phyloP scores from a whole-genome alignment of 2,797 vertebrate genomes.

The Gouania willdenowi region DNA sequence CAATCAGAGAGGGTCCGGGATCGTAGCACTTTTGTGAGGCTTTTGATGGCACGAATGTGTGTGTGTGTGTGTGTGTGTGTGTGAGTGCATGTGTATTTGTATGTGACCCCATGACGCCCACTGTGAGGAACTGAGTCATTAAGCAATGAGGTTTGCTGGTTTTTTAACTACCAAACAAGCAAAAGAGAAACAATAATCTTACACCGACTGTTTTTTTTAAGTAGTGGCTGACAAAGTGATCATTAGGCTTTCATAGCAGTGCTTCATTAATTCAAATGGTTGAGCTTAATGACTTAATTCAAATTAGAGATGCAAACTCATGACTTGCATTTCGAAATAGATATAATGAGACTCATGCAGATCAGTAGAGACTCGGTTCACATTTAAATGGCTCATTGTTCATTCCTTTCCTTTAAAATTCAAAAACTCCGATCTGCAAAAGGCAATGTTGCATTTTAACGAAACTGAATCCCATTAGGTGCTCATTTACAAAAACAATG shows the following conservation, averaged over 20 bases:
- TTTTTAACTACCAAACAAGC: slow-evolving; percentile 24
- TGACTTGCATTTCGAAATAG: slow-evolving; percentile 2
- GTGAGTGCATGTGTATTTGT: slow-evolving; percentile 5
- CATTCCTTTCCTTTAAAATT: no score
- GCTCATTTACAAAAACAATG: no score
- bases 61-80: slow-evolving; percentile 8
- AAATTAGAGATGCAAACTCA: slow-evolving; percentile 5
- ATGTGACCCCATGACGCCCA: slow-evolving; percentile 20
- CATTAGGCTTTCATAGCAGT: not conserved
- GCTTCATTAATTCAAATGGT: slow-evolving; percentile 16
- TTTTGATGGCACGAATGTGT: slow-evolving; percentile 53
- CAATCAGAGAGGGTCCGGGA: slow-evolving; percentile 66
- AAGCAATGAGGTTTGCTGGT: slow-evolving; percentile 26
- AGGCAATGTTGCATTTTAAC: no score
- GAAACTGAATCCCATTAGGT: no score
- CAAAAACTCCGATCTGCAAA: no score
- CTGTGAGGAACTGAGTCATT: slow-evolving; percentile 37
- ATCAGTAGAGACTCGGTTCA: slow-evolving; percentile 1
- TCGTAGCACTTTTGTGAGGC: slow-evolving; percentile 64
- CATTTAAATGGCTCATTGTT: no score
- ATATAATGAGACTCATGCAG: not conserved
- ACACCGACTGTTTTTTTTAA: slow-evolving; percentile 19
- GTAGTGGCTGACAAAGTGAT: slow-evolving; percentile 20
- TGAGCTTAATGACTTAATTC: slow-evolving; percentile 1
- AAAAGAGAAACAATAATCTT: slow-evolving; percentile 24